Base-by-base conservation (phyloP, 2,888 invertebrate genomes). In the Drosophila vallismaia region DNA sequence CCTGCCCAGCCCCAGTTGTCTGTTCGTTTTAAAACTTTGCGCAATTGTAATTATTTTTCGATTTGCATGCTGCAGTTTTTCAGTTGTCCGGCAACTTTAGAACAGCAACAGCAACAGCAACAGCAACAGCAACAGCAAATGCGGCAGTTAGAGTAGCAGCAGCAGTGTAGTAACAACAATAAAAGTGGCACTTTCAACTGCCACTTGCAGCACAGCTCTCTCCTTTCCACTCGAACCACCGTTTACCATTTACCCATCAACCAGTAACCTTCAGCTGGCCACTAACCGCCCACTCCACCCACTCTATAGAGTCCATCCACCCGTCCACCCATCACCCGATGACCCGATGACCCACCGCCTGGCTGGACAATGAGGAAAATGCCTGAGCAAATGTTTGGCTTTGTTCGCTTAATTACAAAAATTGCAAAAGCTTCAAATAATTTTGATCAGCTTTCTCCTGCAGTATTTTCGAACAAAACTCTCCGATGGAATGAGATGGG, bases 381-480 rank as follows among this genome's bases (percentile, higher is more conserved):
- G 72, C 71, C 71, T 49, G 57, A 69, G 63, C 74, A 74, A 74
- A 74, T 74, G 69, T 75, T 74, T 71, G 71, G 59, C 67, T 75
- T 75, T 75, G 75, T 75, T 75, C 71, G 75, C 75, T 75, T 75
- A 75, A 75, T 75, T 75, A 75, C 75, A 75, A 75, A 75, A 74
- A 75, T 76, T 69, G 76, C 73, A 63, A 70, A 62, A 71, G 75
- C 76, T 70, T 73, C 76, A 76, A 75, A 76, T 76, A 76, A 76
- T 75, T 75, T 73, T 75, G 75, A 74, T 74, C 74, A 67, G 74
- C 55, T 73, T 46, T 42, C 51, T 31, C 51, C 38, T 42, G 52
- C 68, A 48, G 62, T 24, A 48, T 42, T 62, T 62, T 62, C 48
- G 40, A 48, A 24, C 36, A 26, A 48, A 12, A 24, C 10, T 44